phyloP scores from a whole-genome alignment of 1,140 invertebrate species.

The Aplysia californica region DNA sequence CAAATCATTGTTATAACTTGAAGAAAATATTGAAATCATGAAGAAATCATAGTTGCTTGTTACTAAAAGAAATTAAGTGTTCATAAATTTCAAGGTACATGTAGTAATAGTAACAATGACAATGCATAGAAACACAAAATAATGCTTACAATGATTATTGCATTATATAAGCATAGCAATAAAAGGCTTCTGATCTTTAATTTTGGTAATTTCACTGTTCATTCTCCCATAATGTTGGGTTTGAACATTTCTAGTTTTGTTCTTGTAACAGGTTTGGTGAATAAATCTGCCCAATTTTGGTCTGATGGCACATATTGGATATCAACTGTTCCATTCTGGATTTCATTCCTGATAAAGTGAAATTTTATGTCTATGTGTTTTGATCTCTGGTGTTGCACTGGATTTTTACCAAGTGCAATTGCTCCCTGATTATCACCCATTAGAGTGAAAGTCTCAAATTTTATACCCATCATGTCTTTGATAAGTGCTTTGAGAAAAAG shows the following conservation, averaged over 20 bases:
- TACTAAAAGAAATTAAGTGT: too few species aligned
- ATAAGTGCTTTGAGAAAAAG: constrained; percentile 33
- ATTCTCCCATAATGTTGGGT: neutral
- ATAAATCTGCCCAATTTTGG: constrained; percentile 14
- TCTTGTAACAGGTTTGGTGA: constrained; percentile 28
- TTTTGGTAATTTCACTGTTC: too few species aligned
- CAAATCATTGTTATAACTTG: neutral
- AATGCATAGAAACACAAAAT: neutral
- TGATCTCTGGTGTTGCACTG: constrained; percentile 62
- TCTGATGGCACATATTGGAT: constrained; percentile 5
- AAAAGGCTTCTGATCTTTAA: too few species aligned
- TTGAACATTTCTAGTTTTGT: constrained; percentile 2
- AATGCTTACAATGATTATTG: neutral
- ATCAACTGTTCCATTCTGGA: constrained; percentile 22
- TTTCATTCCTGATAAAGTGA: constrained; percentile 60
- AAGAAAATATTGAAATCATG: too few species aligned
- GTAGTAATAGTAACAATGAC: neutral
- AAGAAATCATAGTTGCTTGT: too few species aligned
- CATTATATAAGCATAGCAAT: too few species aligned
- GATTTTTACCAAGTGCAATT: constrained; percentile 63
- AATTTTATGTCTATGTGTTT: constrained; percentile 65
- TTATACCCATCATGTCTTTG: constrained; percentile 13
- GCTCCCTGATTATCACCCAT: constrained; percentile 40
- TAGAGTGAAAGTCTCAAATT: neutral
- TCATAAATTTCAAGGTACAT: neutral